Percentiles rank a stretch among this genome's conserved stretches.
phyloP scores from a whole-genome alignment of 2,113 vertebrate species.

The Sardina pilchardus region DNA sequence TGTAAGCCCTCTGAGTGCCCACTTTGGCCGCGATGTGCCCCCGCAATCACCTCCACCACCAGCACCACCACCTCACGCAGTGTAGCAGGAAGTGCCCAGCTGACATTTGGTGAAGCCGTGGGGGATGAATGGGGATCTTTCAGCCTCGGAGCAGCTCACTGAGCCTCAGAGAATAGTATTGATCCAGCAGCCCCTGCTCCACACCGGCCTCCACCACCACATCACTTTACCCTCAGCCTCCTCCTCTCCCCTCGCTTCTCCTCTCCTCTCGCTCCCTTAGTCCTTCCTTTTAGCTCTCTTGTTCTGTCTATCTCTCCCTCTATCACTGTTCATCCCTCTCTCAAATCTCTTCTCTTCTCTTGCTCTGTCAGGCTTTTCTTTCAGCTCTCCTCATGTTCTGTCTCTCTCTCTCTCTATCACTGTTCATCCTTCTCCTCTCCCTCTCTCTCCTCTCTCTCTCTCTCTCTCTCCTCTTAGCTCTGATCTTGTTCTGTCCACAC shows the following conservation, averaged over 20 bases:
- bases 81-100: neutral
- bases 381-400: neutral
- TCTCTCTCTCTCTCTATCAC: neutral
- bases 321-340: neutral
- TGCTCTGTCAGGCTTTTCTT: neutral
- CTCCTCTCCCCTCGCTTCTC: too few relatives aligned
- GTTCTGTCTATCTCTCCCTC: neutral
- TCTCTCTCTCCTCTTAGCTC: too few relatives aligned
- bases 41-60: too few relatives aligned
- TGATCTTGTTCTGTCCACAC: too few relatives aligned
- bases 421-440: neutral
- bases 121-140: conserved; percentile 2
- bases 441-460: too few relatives aligned
- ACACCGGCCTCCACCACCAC: neutral
- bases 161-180: neutral
- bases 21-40: neutral
- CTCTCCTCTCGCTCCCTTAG: too few relatives aligned
- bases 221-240: too few relatives aligned
- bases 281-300: too few relatives aligned
- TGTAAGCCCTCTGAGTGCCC: neutral
- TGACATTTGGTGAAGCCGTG: neutral
- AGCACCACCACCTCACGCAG: neutral
- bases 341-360: too few relatives aligned
- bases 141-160: neutral
- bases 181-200: neutral